phyloP scores from a whole-genome alignment of 2,797 vertebrate species.

The Nannoperca obscura region DNA sequence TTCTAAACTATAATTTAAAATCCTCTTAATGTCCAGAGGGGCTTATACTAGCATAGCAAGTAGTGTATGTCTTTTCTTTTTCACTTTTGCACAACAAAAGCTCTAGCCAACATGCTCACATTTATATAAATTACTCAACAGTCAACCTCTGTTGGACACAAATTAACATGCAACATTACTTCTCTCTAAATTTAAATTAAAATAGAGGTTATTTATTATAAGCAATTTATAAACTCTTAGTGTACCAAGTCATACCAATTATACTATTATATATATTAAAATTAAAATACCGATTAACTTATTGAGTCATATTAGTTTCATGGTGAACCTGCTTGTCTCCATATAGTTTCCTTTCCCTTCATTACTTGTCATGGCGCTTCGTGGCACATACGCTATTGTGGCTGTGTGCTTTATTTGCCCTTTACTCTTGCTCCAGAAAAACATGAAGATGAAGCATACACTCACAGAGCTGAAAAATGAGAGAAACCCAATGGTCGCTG shows the following conservation, averaged over 20 bases:
- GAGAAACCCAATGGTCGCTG: constrained; percentile 88
- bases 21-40: neutral
- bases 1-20: constrained; percentile 13
- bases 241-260: neutral
- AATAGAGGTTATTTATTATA: neutral
- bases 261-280: no score
- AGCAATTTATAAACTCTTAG: neutral
- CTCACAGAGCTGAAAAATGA: constrained; percentile 91
- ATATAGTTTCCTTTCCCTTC: constrained; percentile 50
- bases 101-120: constrained; percentile 3
- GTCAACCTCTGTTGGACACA: neutral
- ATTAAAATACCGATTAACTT: neutral
- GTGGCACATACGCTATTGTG: constrained; percentile 88
- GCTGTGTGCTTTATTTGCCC: constrained; percentile 89
- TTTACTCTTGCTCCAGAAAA: constrained; percentile 91
- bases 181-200: neutral
- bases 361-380: constrained; percentile 61
- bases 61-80: neutral
- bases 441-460: constrained; percentile 91
- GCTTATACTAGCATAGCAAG: neutral
- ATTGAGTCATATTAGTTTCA: constrained; percentile 84
- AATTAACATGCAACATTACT: neutral
- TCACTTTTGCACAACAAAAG: constrained; percentile 1
- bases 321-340: constrained; percentile 83
- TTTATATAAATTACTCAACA: constrained; percentile 9